Conservation (phyloP, 2,113 vertebrate species). For the Chrysemys picta region DNA sequence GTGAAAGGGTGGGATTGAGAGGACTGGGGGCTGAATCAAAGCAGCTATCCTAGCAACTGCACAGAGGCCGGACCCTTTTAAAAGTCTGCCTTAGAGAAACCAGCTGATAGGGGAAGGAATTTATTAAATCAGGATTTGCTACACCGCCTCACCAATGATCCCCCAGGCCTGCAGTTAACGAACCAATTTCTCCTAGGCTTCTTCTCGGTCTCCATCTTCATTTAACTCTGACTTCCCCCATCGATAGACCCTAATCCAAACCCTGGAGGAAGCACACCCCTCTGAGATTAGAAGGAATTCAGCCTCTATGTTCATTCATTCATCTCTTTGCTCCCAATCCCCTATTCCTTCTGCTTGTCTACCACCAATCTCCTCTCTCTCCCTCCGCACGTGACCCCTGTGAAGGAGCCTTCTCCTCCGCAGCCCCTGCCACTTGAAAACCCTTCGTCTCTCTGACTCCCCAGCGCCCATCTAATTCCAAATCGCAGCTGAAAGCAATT, state of each 20-base stretch:
- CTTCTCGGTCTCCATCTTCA: neutral
- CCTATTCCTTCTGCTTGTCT: neutral
- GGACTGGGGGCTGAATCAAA: neutral
- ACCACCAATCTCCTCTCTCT: neutral
- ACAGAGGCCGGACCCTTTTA: neutral
- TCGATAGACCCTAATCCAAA: neutral
- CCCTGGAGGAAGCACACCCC: neutral
- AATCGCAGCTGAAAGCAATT: neutral
- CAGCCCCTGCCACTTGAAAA: neutral
- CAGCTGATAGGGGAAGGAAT: neutral
- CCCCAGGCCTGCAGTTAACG: neutral
- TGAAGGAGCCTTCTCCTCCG: neutral
- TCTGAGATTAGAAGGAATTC: neutral
- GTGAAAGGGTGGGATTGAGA: neutral
- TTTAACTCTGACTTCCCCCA: fast-evolving
- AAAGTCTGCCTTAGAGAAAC: neutral
- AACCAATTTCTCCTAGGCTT: neutral
- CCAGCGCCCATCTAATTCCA: neutral
- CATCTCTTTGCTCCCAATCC: neutral
- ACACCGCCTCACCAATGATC: neutral
- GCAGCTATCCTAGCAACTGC: fast-evolving
- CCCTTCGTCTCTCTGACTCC: neutral
- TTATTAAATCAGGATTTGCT: neutral
- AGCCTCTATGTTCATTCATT: neutral
- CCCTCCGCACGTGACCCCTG: neutral